Evolutionary conservation across 1,140 invertebrate genomes (phyloP), one percentile per base, ranked within the genome.

Genomic region (Ericerus pela): DNA sequence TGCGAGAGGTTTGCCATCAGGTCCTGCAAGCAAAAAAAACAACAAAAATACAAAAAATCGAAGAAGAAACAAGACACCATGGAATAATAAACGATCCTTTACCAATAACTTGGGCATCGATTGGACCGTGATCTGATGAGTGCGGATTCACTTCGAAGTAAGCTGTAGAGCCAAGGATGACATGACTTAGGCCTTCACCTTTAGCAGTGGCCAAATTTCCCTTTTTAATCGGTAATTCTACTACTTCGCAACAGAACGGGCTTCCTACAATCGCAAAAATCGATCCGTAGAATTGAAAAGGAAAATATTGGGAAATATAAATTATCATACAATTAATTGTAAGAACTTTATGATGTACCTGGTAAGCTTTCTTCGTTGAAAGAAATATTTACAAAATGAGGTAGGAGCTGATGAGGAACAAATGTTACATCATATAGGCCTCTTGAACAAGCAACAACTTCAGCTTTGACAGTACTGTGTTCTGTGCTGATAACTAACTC

Each of bases 401-500:
- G 78, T 54, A 86, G 83, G 10, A 82, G 76, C 43, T 91, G 87
- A 67, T 88, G 82, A 0, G 95, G 95, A 18, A 95, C 80, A 70
- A 98, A 99, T 0, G 90, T 93, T 0, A 99, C 93, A 64, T 98
- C 93, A 70, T 97, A 99, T 0, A 94, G 72, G 3, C 90, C 91
- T 56, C 90, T 76, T 1, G 89, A 88, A 64, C 88, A 84, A 27
- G 89, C 89, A 4, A 90, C 85, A 2, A 91, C 87, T 69, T 88
- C 84, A 0, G 85, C 85, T 66, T 88, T 88, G 2, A 88, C 85
- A 2, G 85, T 88, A 56, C 85, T 85, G 43, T 88, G 85, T 33
- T 85, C 81, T 0, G 88, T 93, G 30, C 88, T 94, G 0, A 97
- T 90, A 0, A 95, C 90, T 2, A 97, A 73, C 66, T 96, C 93